Evolutionary conservation across 2,113 vertebrate genomes (phyloP).

Genomic region (Aphelocoma coerulescens): DNA sequence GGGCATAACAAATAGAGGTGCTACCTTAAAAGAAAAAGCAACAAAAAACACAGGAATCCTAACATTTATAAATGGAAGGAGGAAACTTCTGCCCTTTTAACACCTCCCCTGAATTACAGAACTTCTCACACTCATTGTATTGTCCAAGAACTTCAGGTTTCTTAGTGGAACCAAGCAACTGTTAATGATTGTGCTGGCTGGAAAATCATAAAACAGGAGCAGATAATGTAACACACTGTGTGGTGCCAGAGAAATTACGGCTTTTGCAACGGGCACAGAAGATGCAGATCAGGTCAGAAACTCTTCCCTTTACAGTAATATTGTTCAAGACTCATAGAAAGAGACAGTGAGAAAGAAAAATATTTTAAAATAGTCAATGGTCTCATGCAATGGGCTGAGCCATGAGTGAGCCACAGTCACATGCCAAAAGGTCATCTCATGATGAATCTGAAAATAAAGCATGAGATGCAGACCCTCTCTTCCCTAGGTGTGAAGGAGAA

Average conservation of each 20-base stretch:
- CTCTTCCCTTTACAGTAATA: neutral
- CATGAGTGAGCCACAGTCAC: neutral
- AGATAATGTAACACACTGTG: neutral
- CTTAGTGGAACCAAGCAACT: neutral
- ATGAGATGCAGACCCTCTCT: neutral
- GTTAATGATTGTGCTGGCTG: neutral
- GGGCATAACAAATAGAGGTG: neutral
- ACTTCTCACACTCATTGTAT: neutral
- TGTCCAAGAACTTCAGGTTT: neutral
- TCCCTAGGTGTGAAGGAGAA: neutral
- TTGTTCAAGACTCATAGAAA: neutral
- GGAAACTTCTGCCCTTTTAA: neutral
- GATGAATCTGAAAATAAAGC: neutral
- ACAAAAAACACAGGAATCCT: neutral
- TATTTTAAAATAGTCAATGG: neutral
- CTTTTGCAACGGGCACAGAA: neutral
- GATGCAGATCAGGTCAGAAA: neutral
- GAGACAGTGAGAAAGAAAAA: neutral
- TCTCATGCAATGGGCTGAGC: neutral
- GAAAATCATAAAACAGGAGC: neutral
- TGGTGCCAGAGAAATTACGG: neutral
- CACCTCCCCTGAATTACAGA: neutral
- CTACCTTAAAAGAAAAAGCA: neutral
- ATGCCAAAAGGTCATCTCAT: neutral
- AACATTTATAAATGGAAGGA: neutral